Percentiles rank a stretch among this genome's conserved stretches.
Conservation (phyloP, 2,888 invertebrate species). For the Xanthia icteritia region DNA sequence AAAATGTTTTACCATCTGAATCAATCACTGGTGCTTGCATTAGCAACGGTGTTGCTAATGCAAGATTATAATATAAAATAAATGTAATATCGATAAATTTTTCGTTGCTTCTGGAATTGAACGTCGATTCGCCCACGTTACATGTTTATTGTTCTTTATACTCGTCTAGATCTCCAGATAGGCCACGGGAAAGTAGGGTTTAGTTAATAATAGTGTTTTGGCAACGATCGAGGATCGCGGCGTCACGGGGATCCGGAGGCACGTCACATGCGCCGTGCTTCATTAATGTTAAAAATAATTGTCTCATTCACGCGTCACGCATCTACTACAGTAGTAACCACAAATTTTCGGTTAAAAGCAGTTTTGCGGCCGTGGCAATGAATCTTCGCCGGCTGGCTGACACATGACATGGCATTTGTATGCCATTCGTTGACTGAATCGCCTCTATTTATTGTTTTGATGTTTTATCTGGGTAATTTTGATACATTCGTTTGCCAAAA, state of each 20-base stretch:
- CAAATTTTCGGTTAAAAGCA: conserved; percentile 86
- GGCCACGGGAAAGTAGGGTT: conserved; percentile 61
- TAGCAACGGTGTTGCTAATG: conserved; percentile 27
- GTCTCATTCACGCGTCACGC: conserved; percentile 86
- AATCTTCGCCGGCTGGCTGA: conserved; percentile 73
- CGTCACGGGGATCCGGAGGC: conserved; percentile 66
- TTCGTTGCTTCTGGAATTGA: conserved; percentile 27
- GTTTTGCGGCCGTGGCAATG: conserved; percentile 84
- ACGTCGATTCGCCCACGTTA: conserved; percentile 33
- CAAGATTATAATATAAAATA: conserved; percentile 48
- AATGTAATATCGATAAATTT: conserved; percentile 13
- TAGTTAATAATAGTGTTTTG: conserved; percentile 80
- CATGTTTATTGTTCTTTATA: conserved; percentile 38
- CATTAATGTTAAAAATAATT: conserved; percentile 88
- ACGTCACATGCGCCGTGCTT: conserved; percentile 74
- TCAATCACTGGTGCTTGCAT: conserved; percentile 40
- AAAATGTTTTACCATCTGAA: conserved; percentile 22
- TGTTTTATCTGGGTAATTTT: conserved; percentile 28
- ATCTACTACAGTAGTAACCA: conserved; percentile 88
- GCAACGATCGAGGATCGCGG: conserved; percentile 73
- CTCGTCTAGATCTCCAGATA: conserved; percentile 49
- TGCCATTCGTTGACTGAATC: conserved; percentile 65
- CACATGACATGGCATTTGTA: conserved; percentile 73
- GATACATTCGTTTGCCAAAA: conserved; percentile 14
- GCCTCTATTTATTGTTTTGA: conserved; percentile 52